phyloP scores from a whole-genome alignment of 2,797 vertebrate species.

The Mionectes olivaceus region DNA sequence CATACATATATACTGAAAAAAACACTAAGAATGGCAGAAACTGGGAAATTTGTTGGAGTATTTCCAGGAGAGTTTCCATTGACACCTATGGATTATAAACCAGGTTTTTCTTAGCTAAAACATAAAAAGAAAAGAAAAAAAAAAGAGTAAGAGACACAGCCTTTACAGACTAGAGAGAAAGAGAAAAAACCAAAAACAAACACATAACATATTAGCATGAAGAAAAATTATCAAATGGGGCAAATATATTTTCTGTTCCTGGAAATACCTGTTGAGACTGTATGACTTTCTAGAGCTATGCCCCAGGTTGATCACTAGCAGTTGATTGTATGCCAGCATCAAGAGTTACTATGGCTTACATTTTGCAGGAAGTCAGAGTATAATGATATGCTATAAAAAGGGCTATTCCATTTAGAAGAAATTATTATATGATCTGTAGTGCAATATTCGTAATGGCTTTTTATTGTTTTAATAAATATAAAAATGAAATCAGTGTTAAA shows the following conservation, averaged over 20 bases:
- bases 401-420: background rate
- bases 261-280: background rate
- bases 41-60: background rate
- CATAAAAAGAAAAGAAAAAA: background rate
- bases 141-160: rapidly evolving
- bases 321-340: background rate
- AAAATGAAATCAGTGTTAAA: conserved; percentile 7
- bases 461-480: conserved; percentile 43
- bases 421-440: background rate
- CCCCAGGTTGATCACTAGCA: background rate
- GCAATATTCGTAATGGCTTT: background rate
- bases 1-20: background rate
- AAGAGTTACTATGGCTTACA: background rate
- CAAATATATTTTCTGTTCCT: background rate
- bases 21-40: background rate
- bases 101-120: background rate
- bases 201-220: background rate
- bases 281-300: background rate
- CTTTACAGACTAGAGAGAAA: background rate
- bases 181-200: background rate
- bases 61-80: background rate
- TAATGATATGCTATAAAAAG: background rate
- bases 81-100: background rate
- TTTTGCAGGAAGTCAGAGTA: background rate
- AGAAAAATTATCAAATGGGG: background rate